A percentile compares a stretch with the other conserved stretches of the same genome.
Evolutionary conservation across 2,888 invertebrate species (phyloP).

Genomic region (Drosophila maculinotata): DNA sequence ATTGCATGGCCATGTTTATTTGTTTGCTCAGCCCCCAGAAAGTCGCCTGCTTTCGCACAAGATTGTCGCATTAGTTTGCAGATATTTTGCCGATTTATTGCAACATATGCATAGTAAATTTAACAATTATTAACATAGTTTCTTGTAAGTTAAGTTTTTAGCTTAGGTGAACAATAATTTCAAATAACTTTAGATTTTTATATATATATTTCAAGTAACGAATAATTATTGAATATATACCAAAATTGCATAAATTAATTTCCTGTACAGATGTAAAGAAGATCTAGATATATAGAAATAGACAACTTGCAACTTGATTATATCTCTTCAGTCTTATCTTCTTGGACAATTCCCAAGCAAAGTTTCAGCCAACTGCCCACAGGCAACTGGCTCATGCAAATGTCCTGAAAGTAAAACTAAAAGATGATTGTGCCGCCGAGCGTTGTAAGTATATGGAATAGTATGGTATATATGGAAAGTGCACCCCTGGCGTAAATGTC

Average conservation of each 20-base stretch:
- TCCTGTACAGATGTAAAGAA: no score
- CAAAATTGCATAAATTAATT: no score
- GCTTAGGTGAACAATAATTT: no score
- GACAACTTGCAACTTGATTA: not conserved
- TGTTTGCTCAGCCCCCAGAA: conserved; percentile 39
- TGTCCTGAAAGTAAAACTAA: conserved; percentile 35
- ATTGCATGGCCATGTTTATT: conserved; percentile 75
- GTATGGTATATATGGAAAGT: conserved; percentile 16
- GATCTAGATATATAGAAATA: no score
- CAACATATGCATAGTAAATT: not conserved
- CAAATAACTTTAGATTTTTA: no score
- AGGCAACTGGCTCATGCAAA: conserved; percentile 35
- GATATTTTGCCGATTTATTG: not conserved
- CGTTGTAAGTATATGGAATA: not conserved
- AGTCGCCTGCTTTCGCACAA: conserved; percentile 11
- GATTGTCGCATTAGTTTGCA: not conserved
- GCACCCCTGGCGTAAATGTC: conserved; percentile 22
- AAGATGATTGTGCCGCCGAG: not conserved
- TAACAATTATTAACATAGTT: no score
- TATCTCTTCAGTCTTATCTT: not conserved
- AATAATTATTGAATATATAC: no score
- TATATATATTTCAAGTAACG: no score
- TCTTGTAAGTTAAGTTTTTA: no score
- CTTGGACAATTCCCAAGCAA: no score
- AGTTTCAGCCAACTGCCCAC: not conserved